These are phyloP conservation scores for Drosophila malerkotliana DNA, from an alignment of 1,140 invertebrate genomes.

Conservation along the genomic window DNA sequence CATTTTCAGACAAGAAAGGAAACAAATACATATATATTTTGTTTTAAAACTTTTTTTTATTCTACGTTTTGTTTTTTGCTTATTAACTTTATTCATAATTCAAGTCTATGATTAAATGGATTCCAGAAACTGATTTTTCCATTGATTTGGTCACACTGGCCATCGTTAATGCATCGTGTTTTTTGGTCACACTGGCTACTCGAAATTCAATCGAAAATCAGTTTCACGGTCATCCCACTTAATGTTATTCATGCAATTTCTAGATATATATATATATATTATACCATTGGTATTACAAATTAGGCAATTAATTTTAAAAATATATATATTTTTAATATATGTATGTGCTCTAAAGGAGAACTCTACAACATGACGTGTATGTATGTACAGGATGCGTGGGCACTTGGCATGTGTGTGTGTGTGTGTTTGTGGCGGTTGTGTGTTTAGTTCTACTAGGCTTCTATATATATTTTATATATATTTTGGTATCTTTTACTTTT, in stretches of 20 bases:
- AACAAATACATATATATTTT: slow-evolving; percentile 30
- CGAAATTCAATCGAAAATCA: background rate
- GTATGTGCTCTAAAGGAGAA: slow-evolving; percentile 19
- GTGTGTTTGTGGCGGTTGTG: background rate
- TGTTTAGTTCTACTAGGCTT: slow-evolving; percentile 38
- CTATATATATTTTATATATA: slow-evolving; percentile 4
- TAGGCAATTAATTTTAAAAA: background rate
- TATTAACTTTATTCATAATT: slow-evolving; percentile 7
- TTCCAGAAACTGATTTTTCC: background rate
- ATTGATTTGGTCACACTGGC: background rate
- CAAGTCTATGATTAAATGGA: slow-evolving; percentile 5
- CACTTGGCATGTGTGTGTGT: slow-evolving; percentile 6
- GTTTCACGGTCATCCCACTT: background rate
- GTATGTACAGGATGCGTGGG: slow-evolving; percentile 30
- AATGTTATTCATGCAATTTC: slow-evolving; percentile 1
- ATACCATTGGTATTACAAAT: slow-evolving; percentile 9
- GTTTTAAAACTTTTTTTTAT: slow-evolving; percentile 11
- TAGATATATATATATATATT: background rate
- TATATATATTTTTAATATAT: background rate
- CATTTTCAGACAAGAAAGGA: slow-evolving; percentile 17
- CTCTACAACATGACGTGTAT: slow-evolving; percentile 39
- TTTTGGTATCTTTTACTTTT: background rate
- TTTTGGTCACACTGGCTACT: background rate
- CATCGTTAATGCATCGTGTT: background rate
- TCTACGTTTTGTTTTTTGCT: slow-evolving; percentile 22